phyloP scores from a whole-genome alignment of 2,113 vertebrate genomes.

The Siniperca knerii region DNA sequence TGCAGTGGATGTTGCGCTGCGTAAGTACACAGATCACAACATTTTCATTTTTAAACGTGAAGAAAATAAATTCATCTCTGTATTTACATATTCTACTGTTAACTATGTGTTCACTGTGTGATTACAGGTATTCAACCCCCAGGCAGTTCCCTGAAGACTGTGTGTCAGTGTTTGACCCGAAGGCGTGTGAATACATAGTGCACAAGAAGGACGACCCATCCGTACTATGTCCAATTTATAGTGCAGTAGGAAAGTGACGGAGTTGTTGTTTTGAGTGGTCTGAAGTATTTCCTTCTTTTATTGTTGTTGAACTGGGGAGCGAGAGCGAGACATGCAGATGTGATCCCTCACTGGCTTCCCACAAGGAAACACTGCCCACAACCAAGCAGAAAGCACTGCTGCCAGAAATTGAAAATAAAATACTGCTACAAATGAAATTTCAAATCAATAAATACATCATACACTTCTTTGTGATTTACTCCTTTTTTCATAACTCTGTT shows the following conservation, averaged over 20 bases:
- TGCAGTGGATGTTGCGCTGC: conserved; percentile 36
- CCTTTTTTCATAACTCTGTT: background rate
- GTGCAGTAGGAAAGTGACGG: too few species aligned
- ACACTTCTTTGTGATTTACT: background rate
- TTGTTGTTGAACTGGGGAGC: background rate
- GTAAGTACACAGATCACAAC: conserved; percentile 47
- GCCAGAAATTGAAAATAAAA: background rate
- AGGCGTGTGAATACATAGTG: too few species aligned
- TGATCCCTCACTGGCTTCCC: background rate
- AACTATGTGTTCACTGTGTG: conserved; percentile 23
- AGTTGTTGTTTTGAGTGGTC: too few species aligned
- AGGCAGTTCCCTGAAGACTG: background rate
- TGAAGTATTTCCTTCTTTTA: too few species aligned
- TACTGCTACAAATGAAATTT: background rate
- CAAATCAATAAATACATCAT: background rate
- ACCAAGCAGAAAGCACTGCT: background rate
- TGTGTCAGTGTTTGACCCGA: background rate
- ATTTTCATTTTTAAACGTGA: background rate
- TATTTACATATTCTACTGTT: background rate
- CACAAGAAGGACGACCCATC: too few species aligned
- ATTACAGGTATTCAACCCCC: background rate
- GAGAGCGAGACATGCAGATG: background rate
- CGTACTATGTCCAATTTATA: too few species aligned
- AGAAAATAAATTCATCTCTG: background rate
- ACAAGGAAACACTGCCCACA: background rate